Evolutionary conservation across 2,888 invertebrate species (phyloP).

Genomic region (Abrostola tripartita): DNA sequence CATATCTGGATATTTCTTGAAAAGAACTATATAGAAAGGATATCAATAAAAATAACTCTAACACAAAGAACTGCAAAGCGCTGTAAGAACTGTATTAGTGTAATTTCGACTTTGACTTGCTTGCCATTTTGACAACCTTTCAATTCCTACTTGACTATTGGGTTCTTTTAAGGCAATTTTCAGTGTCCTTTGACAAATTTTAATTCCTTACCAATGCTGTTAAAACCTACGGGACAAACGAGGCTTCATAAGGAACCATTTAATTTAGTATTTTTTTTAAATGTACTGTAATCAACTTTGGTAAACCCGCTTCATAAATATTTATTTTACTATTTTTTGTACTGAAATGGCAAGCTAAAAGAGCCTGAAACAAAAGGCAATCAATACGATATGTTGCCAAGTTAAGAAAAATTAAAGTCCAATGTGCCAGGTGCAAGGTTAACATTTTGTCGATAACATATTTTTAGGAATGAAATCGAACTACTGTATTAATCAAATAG

Average conservation of each 20-base stretch:
- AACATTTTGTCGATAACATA: too few species aligned
- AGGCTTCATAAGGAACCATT: background rate
- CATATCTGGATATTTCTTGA: constrained; percentile 32
- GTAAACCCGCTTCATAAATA: too few species aligned
- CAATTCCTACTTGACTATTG: constrained; percentile 9
- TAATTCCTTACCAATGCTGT: background rate
- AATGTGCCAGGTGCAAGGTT: too few species aligned
- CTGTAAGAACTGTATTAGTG: constrained; percentile 1
- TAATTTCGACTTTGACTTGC: constrained; percentile 6
- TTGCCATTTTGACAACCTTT: constrained; percentile 10
- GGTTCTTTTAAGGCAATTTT: background rate
- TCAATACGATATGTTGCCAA: constrained; percentile 10
- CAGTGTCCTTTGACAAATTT: background rate
- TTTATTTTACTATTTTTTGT: background rate
- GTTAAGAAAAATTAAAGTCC: background rate
- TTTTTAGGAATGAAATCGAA: too few species aligned
- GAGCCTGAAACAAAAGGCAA: constrained; percentile 7
- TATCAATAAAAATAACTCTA: constrained; percentile 21
- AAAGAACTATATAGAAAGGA: constrained; percentile 5
- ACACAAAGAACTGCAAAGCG: constrained; percentile 12
- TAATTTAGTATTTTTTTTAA: too few species aligned
- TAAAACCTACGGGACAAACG: background rate
- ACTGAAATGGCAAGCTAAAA: background rate
- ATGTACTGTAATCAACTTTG: too few species aligned
- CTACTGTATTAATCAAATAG: too few species aligned